Conservation (phyloP, 2,113 vertebrate genomes). For the Cromileptes altivelis region DNA sequence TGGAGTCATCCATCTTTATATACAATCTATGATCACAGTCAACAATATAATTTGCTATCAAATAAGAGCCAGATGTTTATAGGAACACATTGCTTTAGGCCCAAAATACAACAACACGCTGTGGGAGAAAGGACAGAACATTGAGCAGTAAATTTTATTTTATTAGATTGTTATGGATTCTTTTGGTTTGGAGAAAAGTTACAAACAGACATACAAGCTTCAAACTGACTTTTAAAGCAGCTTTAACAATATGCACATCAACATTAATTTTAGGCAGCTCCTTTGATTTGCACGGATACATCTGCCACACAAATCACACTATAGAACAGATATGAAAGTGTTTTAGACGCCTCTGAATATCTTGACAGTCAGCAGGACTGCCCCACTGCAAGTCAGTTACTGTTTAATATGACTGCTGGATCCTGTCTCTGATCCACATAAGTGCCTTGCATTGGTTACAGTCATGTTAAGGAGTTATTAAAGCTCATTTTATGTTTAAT, state of each 20-base stretch:
- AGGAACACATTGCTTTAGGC: background rate
- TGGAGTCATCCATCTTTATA: too few relatives aligned
- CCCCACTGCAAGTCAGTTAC: background rate
- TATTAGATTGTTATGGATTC: background rate
- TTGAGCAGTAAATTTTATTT: background rate
- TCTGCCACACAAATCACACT: background rate
- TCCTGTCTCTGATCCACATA: slow-evolving; percentile 28
- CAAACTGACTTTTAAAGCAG: background rate
- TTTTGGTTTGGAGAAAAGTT: background rate
- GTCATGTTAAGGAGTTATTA: slow-evolving; percentile 24
- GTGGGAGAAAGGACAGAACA: background rate
- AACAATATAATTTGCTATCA: background rate
- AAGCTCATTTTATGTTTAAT: slow-evolving; percentile 24
- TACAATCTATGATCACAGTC: background rate
- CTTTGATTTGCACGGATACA: background rate
- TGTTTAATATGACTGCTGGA: slow-evolving; percentile 34
- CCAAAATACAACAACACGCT: background rate
- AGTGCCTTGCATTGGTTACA: slow-evolving; percentile 7
- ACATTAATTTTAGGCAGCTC: background rate
- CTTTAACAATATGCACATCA: background rate
- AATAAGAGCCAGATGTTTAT: slow-evolving; percentile 3
- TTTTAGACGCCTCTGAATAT: background rate
- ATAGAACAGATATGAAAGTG: background rate
- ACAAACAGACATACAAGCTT: background rate
- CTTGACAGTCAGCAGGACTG: background rate